These are phyloP conservation scores for Cyanocitta stelleri DNA, from an alignment of 2,113 vertebrate genomes.

Conservation along the genomic window DNA sequence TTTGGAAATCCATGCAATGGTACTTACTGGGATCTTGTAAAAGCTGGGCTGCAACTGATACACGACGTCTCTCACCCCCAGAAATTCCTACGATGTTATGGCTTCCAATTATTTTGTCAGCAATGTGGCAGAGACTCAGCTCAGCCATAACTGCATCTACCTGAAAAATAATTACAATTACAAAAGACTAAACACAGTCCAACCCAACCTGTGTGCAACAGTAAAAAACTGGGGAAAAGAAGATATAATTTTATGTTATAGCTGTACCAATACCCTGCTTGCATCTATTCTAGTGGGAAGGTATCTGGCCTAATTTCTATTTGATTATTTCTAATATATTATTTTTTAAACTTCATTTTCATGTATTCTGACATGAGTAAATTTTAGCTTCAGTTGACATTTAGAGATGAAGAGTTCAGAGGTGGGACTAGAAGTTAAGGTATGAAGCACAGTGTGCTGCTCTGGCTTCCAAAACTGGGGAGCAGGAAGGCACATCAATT, in stretches of 20 bases:
- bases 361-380: neutral
- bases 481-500: neutral
- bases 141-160: slow-evolving; percentile 86
- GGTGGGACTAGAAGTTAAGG: neutral
- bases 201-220: neutral
- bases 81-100: slow-evolving; percentile 83
- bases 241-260: neutral
- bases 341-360: neutral
- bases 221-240: neutral
- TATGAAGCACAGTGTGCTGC: neutral
- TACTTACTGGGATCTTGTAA: slow-evolving; percentile 94
- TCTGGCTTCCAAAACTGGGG: neutral
- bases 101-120: slow-evolving; percentile 84
- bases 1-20: neutral
- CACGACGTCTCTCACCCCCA: slow-evolving; percentile 86
- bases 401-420: neutral
- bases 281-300: neutral
- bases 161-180: slow-evolving; percentile 60
- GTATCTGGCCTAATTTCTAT: neutral
- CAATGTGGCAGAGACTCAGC: slow-evolving; percentile 85
- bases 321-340: neutral
- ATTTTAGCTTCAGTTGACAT: neutral
- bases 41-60: slow-evolving; percentile 90
- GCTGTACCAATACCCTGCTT: neutral
- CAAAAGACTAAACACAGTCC: neutral